These are phyloP conservation scores for Araneus ventricosus DNA, from an alignment of 1,140 invertebrate genomes.

Conservation along the genomic window DNA sequence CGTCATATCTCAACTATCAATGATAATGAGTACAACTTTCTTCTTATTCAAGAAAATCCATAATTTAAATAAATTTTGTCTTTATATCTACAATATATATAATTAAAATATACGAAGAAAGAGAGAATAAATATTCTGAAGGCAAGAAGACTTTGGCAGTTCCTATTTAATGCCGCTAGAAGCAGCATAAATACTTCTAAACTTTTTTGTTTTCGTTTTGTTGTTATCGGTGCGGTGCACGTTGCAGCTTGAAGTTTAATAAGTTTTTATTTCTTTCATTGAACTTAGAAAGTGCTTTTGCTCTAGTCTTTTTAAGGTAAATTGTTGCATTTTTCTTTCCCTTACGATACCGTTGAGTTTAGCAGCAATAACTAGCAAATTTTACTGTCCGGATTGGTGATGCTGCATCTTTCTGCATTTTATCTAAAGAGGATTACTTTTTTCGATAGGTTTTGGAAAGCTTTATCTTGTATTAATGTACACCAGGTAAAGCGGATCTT, in stretches of 20 bases:
- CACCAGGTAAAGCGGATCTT: not conserved
- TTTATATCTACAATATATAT: too few relatives aligned
- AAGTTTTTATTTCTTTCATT: not conserved
- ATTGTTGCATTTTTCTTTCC: not conserved
- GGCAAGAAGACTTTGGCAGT: too few relatives aligned
- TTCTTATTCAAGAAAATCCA: too few relatives aligned
- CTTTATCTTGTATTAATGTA: not conserved
- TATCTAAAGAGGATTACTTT: not conserved
- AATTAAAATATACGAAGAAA: too few relatives aligned
- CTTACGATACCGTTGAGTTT: not conserved
- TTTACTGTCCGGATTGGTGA: not conserved
- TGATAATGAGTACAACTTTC: too few relatives aligned
- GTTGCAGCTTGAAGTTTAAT: not conserved
- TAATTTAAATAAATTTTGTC: too few relatives aligned
- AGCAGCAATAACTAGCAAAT: not conserved
- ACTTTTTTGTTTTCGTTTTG: not conserved
- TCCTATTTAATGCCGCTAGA: not conserved
- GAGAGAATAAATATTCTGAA: too few relatives aligned
- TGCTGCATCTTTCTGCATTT: not conserved
- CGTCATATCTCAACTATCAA: too few relatives aligned
- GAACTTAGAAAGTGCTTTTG: not conserved
- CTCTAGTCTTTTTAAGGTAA: not conserved
- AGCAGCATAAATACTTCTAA: not conserved
- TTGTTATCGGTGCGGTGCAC: not conserved
- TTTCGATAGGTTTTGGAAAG: conserved; percentile 3